A percentile compares a stretch with the other conserved stretches of the same genome.
These are phyloP conservation scores for Lacerta viridis DNA, from an alignment of 2,797 vertebrate species.

Conservation along the genomic window DNA sequence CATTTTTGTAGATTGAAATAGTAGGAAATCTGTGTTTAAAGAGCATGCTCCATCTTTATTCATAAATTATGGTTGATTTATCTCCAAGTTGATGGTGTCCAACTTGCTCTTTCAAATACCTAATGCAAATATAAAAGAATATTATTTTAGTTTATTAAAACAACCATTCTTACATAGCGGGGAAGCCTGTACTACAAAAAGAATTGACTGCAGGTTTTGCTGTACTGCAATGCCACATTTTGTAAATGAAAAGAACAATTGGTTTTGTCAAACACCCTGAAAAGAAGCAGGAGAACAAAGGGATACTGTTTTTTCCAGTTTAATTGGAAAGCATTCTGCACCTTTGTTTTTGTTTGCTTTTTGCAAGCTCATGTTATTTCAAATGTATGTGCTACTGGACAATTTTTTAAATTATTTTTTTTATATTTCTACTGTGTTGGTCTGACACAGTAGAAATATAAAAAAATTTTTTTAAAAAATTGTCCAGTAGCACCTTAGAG, in stretches of 20 bases:
- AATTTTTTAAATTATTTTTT: no score
- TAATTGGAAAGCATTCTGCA: conserved; percentile 60
- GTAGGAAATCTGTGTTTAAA: background rate
- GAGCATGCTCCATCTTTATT: conserved; percentile 29
- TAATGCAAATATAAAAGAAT: conserved; percentile 52
- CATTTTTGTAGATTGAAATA: background rate
- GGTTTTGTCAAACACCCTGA: conserved; percentile 54
- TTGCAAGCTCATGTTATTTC: conserved; percentile 59
- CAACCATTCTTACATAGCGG: conserved; percentile 60
- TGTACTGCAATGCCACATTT: conserved; percentile 59
- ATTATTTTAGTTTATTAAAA: conserved; percentile 59
- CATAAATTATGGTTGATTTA: conserved; percentile 23
- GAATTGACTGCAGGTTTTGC: conserved; percentile 65
- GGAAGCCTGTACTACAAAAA: conserved; percentile 66
- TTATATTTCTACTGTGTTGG: no score
- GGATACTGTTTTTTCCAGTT: conserved; percentile 57
- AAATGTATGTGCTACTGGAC: background rate
- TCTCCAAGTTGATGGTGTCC: conserved; percentile 24
- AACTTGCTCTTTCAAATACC: conserved; percentile 40
- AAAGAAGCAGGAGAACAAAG: conserved; percentile 64
- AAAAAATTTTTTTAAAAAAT: no score
- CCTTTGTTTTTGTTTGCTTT: conserved; percentile 44
- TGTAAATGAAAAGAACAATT: conserved; percentile 68
- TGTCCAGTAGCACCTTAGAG: no score
- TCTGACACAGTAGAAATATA: no score